Conservation (phyloP, 1,140 invertebrate genomes). For the Phthorimaea operculella region DNA sequence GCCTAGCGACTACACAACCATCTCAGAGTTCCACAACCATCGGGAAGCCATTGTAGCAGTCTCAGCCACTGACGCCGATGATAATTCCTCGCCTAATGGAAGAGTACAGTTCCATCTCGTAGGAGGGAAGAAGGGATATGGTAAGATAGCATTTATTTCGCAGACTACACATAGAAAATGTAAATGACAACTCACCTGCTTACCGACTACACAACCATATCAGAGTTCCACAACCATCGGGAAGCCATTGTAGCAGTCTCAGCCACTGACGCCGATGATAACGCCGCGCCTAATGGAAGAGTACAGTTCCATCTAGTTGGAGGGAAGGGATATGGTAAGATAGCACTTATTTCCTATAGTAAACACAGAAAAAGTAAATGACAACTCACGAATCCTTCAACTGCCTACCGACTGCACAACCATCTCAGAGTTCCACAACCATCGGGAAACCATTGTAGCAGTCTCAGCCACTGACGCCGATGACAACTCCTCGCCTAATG, state of each 20-base stretch:
- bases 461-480: slow-evolving; percentile 85
- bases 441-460: slow-evolving; percentile 78
- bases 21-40: slow-evolving; percentile 90
- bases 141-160: slow-evolving; percentile 43
- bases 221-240: slow-evolving; percentile 87
- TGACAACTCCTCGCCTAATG: slow-evolving; percentile 82
- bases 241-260: slow-evolving; percentile 80
- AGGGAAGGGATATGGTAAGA: slow-evolving; percentile 79
- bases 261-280: slow-evolving; percentile 86
- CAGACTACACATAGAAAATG: slow-evolving; percentile 77
- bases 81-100: slow-evolving; percentile 82
- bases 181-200: slow-evolving; percentile 86
- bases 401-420: slow-evolving; percentile 77
- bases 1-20: slow-evolving; percentile 76
- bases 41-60: slow-evolving; percentile 79
- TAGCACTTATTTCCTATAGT: slow-evolving; percentile 41
- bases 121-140: slow-evolving; percentile 81
- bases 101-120: slow-evolving; percentile 78
- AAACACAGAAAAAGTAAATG: slow-evolving; percentile 84
- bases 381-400: slow-evolving; percentile 80
- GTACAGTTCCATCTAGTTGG: slow-evolving; percentile 77
- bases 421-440: slow-evolving; percentile 89
- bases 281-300: slow-evolving; percentile 80
- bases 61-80: slow-evolving; percentile 84
- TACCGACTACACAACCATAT: slow-evolving; percentile 78